Base-by-base conservation (phyloP, 2,797 vertebrate genomes). In the Notolabrus celidotus region DNA sequence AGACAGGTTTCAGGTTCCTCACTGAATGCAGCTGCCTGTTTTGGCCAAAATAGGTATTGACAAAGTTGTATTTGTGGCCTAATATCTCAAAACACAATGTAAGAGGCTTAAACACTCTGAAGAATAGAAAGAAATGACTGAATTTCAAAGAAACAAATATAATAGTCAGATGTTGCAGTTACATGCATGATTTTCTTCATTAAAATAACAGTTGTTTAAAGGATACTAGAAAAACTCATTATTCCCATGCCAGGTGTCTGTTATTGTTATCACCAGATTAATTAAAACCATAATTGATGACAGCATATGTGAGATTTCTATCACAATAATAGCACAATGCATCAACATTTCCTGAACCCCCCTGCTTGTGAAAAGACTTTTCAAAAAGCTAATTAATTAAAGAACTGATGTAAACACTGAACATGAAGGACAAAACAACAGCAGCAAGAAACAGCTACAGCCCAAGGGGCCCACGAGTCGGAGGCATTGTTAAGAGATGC, bases 321-420 rank as follows among this genome's bases (percentile, higher is more conserved):
- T 71, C 31, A 36, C 8, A 27, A 11, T n/a, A 42, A n/a, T n/a
- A 43, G 50, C 10, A 38, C 19, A 41, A 49, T 19, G 52, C 51
- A 55, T 39, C 27, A 74, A 71, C 55, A 67, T 41, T 59, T 57
- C 78, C 58, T 60, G 29, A 36, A 29, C 82, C 62, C 52, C 54
- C 31, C 14, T 55, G 38, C 20, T 59, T 54, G 1, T 46, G 43
- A 53, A 68, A 33, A 54, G 29, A 23, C 7, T 20, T 51, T 50
- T 38, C 67, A 33, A 72, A 74, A 64, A 79, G 25, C 31, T 7
- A 63, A 76, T 79, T 53, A 75, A 82, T 80, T 29, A 58, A 78
- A 71, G 43, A 67, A 67, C 11, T 43, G 50, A 57, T 67, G 55
- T 58, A 64, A 68, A 74, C 56, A 65, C 20, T 65, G 38, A 31